These are phyloP conservation scores for Hydrocynus forskahlii DNA, from an alignment of 2,797 vertebrate species.

Conservation along the genomic window DNA sequence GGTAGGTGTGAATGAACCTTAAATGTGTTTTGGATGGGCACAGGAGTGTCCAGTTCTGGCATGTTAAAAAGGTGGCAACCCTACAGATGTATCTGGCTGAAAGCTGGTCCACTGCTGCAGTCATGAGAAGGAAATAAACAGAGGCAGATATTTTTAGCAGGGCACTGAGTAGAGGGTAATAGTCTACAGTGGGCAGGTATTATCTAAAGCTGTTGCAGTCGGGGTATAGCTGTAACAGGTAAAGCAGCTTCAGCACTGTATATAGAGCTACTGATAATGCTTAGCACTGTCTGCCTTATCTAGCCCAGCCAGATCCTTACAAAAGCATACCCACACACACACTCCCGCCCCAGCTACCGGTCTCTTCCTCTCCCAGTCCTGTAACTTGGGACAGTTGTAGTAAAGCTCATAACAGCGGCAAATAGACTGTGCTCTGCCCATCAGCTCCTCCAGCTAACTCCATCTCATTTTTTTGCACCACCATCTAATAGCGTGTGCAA, in stretches of 20 bases:
- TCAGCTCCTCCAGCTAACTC: conserved; percentile 20
- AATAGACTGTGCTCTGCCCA: conserved; percentile 23
- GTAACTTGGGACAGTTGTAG: conserved; percentile 1
- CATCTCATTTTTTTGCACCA: conserved; percentile 18
- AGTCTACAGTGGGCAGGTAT: conserved; percentile 4
- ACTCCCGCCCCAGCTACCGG: neutral
- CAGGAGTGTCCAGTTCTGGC: too few species aligned
- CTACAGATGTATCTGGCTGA: neutral
- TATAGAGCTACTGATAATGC: conserved; percentile 12
- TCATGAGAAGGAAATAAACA: conserved; percentile 7
- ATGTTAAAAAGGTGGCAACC: too few species aligned
- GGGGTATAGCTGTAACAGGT: conserved; percentile 6
- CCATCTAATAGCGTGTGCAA: neutral
- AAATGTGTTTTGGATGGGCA: too few species aligned
- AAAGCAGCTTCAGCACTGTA: conserved; percentile 1
- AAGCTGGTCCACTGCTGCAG: neutral
- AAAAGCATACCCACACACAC: conserved; percentile 27
- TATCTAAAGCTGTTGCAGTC: conserved; percentile 23
- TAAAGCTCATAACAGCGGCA: conserved; percentile 27
- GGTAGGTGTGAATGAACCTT: too few species aligned
- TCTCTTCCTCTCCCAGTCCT: conserved; percentile 45
- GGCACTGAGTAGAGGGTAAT: conserved; percentile 6
- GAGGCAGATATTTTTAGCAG: conserved; percentile 7
- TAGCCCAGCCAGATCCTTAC: conserved; percentile 2
- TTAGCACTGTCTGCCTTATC: conserved; percentile 25